Evolutionary conservation across 2,888 invertebrate species (phyloP), one percentile per base, ranked within the genome.

Genomic region (Drosophila aldrichi): DNA sequence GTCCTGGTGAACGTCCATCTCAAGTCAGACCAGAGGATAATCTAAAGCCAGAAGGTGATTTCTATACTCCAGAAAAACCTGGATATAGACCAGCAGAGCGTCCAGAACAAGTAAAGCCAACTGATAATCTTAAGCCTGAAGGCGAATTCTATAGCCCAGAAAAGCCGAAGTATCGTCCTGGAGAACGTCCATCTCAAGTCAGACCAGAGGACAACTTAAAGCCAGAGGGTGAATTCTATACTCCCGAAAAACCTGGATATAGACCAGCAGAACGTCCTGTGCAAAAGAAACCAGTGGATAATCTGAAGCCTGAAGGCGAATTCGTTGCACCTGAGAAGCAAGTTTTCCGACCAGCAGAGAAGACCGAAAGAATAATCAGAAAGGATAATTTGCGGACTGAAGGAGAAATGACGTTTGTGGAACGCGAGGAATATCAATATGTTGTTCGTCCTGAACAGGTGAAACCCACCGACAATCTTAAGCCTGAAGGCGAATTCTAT

Each of bases 401-500:
- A 22, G 20, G 20, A 22, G 20, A 22, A 22, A 22, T 22, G 20
- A 22, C 20, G 20, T 22, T 22, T 22, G 20, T 22, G 20, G 20
- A 22, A 22, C 1, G 20, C 1, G 20, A 22, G 20, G 20, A 22
- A 22, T 22, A 22, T 22, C 20, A 22, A 22, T 22, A 22, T 22
- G 20, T 22, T 22, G 20, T 22, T 2, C 49, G 49, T 32, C 92
- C 91, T 61, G 89, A 92, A 3, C 93, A 94, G 63, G 93, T 94
- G 0, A 94, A 91, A 62, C 94, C 94, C 0, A 68, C 75, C 62
- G 94, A 94, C 43, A 95, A 95, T 75, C 81, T 95, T 0, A 92
- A 90, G 59, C 93, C 94, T 0, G 95, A 95, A 89, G 95, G 95
- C 1, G 93, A 94, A 0, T 94, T 95, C 12, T 65, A 61, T 3